Percentiles rank a stretch among this genome's conserved stretches.
phyloP scores from a whole-genome alignment of 1,140 invertebrate species.

The Callitettix versicolor region DNA sequence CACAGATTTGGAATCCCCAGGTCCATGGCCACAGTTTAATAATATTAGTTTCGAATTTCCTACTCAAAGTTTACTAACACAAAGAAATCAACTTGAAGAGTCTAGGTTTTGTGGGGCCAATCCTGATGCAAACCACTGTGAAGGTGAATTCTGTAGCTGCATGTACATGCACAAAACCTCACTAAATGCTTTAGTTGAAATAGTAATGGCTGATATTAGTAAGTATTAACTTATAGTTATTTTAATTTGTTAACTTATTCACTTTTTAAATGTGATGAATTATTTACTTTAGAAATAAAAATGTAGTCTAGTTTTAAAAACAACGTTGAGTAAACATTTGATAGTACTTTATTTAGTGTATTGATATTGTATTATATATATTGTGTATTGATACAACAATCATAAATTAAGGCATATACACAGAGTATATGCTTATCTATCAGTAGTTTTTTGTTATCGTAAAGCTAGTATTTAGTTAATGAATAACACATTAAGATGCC shows the following conservation, averaged over 20 bases:
- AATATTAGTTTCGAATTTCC: constrained; percentile 22
- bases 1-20: constrained; percentile 10
- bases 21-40: constrained; percentile 22
- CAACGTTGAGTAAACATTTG: too few relatives aligned
- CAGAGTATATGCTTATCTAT: too few relatives aligned
- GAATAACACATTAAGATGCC: too few relatives aligned
- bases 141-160: constrained; percentile 17
- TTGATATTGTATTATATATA: too few relatives aligned
- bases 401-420: too few relatives aligned
- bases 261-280: background rate
- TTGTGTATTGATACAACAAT: too few relatives aligned
- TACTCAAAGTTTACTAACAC: background rate
- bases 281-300: too few relatives aligned
- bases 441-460: too few relatives aligned
- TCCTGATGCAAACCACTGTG: constrained; percentile 11
- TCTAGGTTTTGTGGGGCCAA: constrained; percentile 8
- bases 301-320: too few relatives aligned
- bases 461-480: too few relatives aligned
- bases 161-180: constrained; percentile 15
- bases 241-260: background rate
- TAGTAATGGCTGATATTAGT: constrained; percentile 23
- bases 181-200: constrained; percentile 17
- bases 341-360: too few relatives aligned
- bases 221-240: constrained; percentile 10
- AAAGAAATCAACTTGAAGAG: constrained; percentile 1